Evolutionary conservation across 1,140 invertebrate genomes (phyloP).

Genomic region (Solenopsis fugax): DNA sequence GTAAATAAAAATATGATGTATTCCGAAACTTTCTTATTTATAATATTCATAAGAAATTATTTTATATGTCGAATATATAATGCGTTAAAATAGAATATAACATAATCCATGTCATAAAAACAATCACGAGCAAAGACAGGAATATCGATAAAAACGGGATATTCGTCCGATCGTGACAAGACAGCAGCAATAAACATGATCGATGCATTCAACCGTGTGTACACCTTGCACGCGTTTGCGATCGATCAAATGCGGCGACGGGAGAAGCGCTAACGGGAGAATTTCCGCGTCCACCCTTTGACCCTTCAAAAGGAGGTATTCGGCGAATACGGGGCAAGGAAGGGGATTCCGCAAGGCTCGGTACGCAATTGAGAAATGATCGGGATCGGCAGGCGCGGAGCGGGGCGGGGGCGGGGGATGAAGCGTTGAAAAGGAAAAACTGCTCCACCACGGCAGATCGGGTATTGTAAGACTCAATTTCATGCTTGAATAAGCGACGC

Average conservation of each 20-base stretch:
- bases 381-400: neutral
- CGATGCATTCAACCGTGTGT: constrained; percentile 23
- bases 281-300: constrained; percentile 36
- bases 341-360: constrained; percentile 54
- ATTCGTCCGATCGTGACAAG: constrained; percentile 18
- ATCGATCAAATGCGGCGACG: constrained; percentile 41
- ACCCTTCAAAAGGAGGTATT: constrained; percentile 31
- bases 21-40: neutral
- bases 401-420: too few relatives aligned
- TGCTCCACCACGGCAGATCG: constrained; percentile 17
- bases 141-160: neutral
- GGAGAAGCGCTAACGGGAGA: constrained; percentile 38
- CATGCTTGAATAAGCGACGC: constrained; percentile 70
- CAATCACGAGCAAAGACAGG: neutral
- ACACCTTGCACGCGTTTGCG: neutral
- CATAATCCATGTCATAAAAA: neutral
- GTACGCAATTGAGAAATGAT: constrained; percentile 67
- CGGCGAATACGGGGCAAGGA: neutral
- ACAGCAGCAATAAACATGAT: constrained; percentile 50
- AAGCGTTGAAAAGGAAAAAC: constrained; percentile 62
- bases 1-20: neutral
- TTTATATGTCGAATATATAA: neutral
- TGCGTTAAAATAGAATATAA: neutral
- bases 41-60: neutral
- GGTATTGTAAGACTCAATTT: constrained; percentile 74